A percentile compares a stretch with the other conserved stretches of the same genome.
These are phyloP conservation scores for Champsocephalus esox DNA, from an alignment of 2,797 vertebrate species.

Conservation along the genomic window DNA sequence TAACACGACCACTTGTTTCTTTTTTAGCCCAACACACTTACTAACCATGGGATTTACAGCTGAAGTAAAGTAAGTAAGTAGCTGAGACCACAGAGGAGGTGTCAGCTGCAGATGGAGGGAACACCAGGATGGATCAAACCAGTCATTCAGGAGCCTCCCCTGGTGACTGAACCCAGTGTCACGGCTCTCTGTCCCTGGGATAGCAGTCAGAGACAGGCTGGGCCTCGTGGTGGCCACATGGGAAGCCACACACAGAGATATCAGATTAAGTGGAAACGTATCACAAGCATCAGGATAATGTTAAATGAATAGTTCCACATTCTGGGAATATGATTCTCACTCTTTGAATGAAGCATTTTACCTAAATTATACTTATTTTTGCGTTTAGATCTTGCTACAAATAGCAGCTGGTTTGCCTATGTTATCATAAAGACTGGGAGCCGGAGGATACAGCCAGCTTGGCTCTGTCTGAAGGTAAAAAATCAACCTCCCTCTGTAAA, in stretches of 20 bases:
- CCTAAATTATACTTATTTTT: neutral
- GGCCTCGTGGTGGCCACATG: slow-evolving; percentile 60
- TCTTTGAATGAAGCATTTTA: neutral
- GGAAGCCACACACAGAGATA: slow-evolving; percentile 32
- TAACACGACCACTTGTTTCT: slow-evolving; percentile 60
- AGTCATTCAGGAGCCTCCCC: slow-evolving; percentile 50
- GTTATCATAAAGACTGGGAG: neutral
- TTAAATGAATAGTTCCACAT: neutral
- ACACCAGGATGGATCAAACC: slow-evolving; percentile 76
- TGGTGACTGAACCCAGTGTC: slow-evolving; percentile 39
- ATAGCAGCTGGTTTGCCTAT: neutral
- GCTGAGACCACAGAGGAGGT: slow-evolving; percentile 66
- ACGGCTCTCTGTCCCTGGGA: slow-evolving; percentile 36
- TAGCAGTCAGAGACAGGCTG: slow-evolving; percentile 34
- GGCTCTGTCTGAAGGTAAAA: neutral
- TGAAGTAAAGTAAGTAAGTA: slow-evolving; percentile 42
- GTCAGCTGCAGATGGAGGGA: slow-evolving; percentile 66
- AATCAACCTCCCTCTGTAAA: slow-evolving; percentile 1
- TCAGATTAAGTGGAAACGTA: slow-evolving; percentile 28
- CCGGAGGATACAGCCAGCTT: neutral
- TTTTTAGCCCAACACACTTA: slow-evolving; percentile 47
- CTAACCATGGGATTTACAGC: slow-evolving; percentile 33
- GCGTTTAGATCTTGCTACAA: neutral
- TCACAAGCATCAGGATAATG: slow-evolving; percentile 1
- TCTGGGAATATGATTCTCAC: neutral